Conservation (phyloP, 2,113 vertebrate species). For the Apteryx mantelli region DNA sequence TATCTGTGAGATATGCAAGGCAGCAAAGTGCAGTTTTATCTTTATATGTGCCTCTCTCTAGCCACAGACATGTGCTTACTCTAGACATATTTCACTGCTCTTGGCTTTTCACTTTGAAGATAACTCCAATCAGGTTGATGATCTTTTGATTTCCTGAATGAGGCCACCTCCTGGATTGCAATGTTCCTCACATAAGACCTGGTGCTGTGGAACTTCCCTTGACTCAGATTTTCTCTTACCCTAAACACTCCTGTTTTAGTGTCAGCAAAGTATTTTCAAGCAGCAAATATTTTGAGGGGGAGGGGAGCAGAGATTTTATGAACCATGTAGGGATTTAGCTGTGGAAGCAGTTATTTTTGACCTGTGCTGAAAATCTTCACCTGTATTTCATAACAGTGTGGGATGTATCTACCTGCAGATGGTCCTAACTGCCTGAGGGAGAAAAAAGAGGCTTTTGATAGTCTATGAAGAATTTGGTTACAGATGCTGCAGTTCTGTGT, state of each 20-base stretch:
- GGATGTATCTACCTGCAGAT: not conserved
- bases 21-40: not conserved
- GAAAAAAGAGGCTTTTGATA: not conserved
- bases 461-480: not conserved
- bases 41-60: not conserved
- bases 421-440: not conserved
- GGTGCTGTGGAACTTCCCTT: not conserved
- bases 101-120: not conserved
- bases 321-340: not conserved
- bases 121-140: not conserved
- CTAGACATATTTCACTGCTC: not conserved
- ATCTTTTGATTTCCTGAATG: not conserved
- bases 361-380: not conserved
- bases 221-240: not conserved
- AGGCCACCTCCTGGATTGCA: not conserved
- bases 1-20: not conserved
- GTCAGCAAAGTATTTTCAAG: not conserved
- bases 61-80: not conserved
- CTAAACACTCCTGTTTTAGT: not conserved
- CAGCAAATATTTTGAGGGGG: not conserved
- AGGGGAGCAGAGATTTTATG: not conserved
- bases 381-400: not conserved
- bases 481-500: rapidly evolving
- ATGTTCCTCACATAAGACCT: not conserved
- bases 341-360: not conserved